Conservation (phyloP, 1,140 invertebrate genomes). For the Babylonia areolata region DNA sequence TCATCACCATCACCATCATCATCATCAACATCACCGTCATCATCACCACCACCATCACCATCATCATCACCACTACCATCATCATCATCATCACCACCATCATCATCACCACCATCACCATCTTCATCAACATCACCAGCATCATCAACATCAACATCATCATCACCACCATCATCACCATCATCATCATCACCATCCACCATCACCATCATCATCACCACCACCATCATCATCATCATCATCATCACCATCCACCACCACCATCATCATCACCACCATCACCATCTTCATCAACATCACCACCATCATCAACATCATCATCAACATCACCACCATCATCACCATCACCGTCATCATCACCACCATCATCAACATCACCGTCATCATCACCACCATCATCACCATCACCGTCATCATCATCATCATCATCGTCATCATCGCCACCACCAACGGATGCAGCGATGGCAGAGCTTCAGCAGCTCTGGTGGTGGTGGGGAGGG, state of each 20-base stretch:
- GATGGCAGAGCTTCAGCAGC: no score
- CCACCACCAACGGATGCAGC: no score
- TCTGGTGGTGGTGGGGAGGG: no score
- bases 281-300: no score
- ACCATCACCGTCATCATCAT: not conserved
- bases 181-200: no score
- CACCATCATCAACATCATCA: slow-evolving; percentile 2
- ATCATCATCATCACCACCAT: no score
- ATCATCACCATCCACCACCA: slow-evolving; percentile 3
- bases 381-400: slow-evolving; percentile 6
- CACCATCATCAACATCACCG: slow-evolving; percentile 6
- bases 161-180: no score
- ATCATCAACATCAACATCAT: not conserved
- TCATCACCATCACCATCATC: no score
- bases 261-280: no score
- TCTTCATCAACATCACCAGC: not conserved
- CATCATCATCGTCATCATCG: not conserved
- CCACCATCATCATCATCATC: slow-evolving; percentile 11
- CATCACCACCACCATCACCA: no score
- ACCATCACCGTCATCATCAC: slow-evolving; percentile 11
- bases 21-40: no score
- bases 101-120: not conserved
- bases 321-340: slow-evolving; percentile 7
- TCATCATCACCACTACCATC: no score
- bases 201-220: not conserved